Conservation (phyloP, 30 jellyfish, hydroid and myxozoan genomes). For the Aurelia aurita complex sp. Pacific region DNA sequence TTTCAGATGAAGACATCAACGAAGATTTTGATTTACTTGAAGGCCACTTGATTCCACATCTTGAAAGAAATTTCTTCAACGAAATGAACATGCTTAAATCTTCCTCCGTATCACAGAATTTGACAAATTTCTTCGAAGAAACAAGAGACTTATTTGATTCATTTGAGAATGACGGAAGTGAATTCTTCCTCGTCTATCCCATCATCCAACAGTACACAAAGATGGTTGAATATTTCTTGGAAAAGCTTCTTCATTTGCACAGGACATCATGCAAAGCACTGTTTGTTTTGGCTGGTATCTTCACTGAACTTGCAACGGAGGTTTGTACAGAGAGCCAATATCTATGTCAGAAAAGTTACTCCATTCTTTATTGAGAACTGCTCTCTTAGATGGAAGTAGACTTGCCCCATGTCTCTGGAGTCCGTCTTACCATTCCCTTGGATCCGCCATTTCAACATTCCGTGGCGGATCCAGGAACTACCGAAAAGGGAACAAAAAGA, state of each 20-base stretch:
- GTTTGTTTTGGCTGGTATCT: conserved; percentile 63
- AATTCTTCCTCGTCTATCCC: conserved; percentile 24
- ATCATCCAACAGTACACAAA: conserved; percentile 49
- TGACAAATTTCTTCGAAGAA: conserved; percentile 24
- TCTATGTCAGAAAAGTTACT: no score
- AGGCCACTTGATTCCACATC: conserved; percentile 67
- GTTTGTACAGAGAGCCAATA: conserved; percentile 7
- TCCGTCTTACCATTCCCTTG: no score
- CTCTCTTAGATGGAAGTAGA: no score
- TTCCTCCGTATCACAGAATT: background rate
- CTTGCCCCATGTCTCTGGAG: no score
- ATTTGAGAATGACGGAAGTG: conserved; percentile 19
- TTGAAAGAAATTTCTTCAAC: conserved; percentile 49
- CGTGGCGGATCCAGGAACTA: no score
- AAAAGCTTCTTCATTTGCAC: conserved; percentile 51
- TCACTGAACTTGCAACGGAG: conserved; percentile 83
- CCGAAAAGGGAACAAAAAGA: no score
- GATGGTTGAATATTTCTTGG: conserved; percentile 49
- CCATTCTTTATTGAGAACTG: no score
- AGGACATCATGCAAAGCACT: conserved; percentile 84
- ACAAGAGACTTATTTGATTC: conserved; percentile 17
- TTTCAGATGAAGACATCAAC: conserved; percentile 16
- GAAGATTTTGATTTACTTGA: conserved; percentile 12
- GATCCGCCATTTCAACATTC: no score
- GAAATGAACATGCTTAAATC: conserved; percentile 33